Evolutionary conservation across 2,113 vertebrate genomes (phyloP), one percentile per base, ranked within the genome.

Genomic region (Burhinus bistriatus): DNA sequence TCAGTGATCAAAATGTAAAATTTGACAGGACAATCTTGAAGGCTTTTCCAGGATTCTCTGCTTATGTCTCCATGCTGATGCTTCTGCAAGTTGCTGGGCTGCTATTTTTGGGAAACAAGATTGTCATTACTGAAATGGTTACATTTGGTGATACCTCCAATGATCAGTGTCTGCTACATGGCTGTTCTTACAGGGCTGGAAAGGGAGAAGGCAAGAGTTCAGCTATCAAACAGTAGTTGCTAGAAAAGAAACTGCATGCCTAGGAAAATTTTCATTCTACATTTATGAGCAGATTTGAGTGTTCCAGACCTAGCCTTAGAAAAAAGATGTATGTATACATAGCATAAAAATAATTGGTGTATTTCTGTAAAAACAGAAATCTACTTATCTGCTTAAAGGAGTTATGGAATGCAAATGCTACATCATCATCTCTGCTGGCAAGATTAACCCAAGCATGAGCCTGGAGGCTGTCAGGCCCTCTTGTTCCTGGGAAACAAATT

Each of bases 331-430:
- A n/a, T 54, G 4, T 85, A 58, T 69, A 62, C 9, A 11, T 65
- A 77, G 40, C 45, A 80, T 77, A 65, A 90, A 94, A 79, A 66
- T 72, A 79, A 80, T 87, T 38, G 40, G 8, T 79, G 9, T 87
- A 34, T 82, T 96, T 93, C 79, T 93, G 30, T 85, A 65, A 82
- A 88, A 96, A 45, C 47, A 90, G 42, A 87, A 66, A 79, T 72
- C 29, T 91, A 14, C 57, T 82, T 79, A 64, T 85, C 58, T 89
- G n/a, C 54, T 58, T 62, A 85, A 80, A 49, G 36, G 66, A 83
- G 36, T 93, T 87, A 83, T 0, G 0, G 68, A 83, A 88, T 79
- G 34, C 26, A 86, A 95, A 76, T 77, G 32, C 49, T 95, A 36
- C 34, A 65, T 93, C 76, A 38, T 90, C 47, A 27, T 79, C 73